These are phyloP conservation scores for Bimastos eiseni DNA, from an alignment of 2,888 invertebrate species.

Conservation along the genomic window DNA sequence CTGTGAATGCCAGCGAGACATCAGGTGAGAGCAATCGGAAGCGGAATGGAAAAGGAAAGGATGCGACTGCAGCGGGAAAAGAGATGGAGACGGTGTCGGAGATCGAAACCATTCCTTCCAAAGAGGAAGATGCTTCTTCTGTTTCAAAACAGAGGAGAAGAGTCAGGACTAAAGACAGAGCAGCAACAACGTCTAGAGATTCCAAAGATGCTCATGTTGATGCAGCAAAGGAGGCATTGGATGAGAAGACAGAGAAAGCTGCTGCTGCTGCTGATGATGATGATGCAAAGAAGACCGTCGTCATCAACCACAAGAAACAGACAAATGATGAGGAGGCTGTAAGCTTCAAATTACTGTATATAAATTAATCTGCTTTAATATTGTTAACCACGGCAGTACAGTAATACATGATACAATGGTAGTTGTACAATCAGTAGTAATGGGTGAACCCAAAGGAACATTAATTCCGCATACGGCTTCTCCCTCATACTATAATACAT, in stretches of 20 bases:
- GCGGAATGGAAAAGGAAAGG: background rate
- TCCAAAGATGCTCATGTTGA: background rate
- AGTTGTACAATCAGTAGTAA: too few relatives aligned
- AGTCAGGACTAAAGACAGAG: background rate
- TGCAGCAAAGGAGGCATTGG: background rate
- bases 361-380: too few relatives aligned
- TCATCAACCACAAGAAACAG: background rate
- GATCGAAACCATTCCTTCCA: background rate
- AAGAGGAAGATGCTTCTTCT: background rate
- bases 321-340: background rate
- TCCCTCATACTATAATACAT: too few relatives aligned
- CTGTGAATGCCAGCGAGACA: background rate
- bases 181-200: background rate
- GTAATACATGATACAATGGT: too few relatives aligned
- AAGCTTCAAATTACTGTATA: background rate
- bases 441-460: too few relatives aligned
- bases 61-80: background rate
- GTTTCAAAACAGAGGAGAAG: background rate
- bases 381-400: too few relatives aligned
- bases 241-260: background rate
- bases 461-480: too few relatives aligned
- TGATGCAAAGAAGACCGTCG: too few relatives aligned
- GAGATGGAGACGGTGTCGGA: background rate
- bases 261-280: background rate
- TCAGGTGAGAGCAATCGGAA: background rate